Evolutionary conservation across 2,888 invertebrate species (phyloP), one percentile per base, ranked within the genome.

Genomic region (Tenthredo scrophulariae): DNA sequence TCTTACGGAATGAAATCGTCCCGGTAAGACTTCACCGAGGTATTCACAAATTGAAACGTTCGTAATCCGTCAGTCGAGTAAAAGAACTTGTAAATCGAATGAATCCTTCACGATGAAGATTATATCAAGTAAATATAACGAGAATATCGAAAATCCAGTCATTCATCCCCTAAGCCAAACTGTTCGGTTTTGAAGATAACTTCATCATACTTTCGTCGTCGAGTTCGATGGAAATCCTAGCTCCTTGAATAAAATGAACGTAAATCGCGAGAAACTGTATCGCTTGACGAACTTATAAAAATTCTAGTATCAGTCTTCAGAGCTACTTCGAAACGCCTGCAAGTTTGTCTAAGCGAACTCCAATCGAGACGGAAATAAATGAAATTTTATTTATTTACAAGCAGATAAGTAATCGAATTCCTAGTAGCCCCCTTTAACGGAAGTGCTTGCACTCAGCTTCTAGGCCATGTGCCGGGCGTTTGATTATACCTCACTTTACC

Each of bases 351-450:
- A 58, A 15, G 75, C 46, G 46, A 43, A 70, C 10, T 18, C 58
- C 33, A 54, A 29, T 33, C 54, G 58, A 40, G 29, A 80, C n/a
- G 80, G 80, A 22, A 62, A 80, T 80, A 13, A 62, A 80, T 80
- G 62, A 80, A 62, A 80, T 80, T 80, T 80, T 37, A 80, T 80
- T 80, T 80, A 80, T 80, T 80, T 37, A 80, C 80, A 40, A 80
- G 22, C 37, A 62, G 80, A 80, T 80, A 62, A 80, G 62, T 80
- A 80, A 80, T 80, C 58, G 22, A 80, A 62, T 80, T 58, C 62
- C 58, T 37, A 40, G 37, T 58, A 80, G 62, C 80, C 62, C 22
- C 13, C n/a, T 77, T 77, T 77, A 50, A 46, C 77, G 77, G 33
- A 77, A 77, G 54, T 54, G 54, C 50, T 26, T 50, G 77, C 77